These are phyloP conservation scores for Pocillopora verrucosa DNA, from an alignment of 64 coral and sea anemone species.

Conservation along the genomic window DNA sequence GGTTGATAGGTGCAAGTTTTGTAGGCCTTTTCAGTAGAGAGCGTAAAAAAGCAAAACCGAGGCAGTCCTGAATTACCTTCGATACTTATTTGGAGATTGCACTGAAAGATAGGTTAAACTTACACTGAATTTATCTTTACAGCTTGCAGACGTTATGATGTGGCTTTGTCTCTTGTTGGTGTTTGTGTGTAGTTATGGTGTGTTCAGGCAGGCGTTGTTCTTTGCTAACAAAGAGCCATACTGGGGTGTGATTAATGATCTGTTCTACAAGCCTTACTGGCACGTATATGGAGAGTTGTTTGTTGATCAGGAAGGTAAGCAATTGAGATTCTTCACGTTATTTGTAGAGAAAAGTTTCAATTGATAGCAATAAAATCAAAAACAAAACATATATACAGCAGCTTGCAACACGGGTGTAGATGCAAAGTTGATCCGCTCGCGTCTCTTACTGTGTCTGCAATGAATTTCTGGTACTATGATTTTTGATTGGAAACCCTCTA, in stretches of 20 bases:
- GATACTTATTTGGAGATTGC: no score
- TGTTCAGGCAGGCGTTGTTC: slow-evolving; percentile 68
- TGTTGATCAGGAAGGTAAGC: slow-evolving; percentile 52
- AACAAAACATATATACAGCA: no score
- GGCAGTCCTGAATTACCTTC: no score
- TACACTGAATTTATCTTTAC: not conserved
- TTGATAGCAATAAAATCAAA: no score
- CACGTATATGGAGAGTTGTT: slow-evolving; percentile 66
- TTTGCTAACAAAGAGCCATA: slow-evolving; percentile 54
- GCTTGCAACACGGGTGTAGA: no score
- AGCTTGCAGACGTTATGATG: slow-evolving; percentile 65
- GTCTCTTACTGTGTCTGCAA: no score
- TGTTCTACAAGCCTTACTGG: slow-evolving; percentile 75
- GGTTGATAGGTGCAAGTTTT: no score
- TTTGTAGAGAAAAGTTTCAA: not conserved
- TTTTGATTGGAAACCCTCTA: no score
- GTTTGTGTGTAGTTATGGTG: slow-evolving; percentile 73
- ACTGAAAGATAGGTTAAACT: not conserved
- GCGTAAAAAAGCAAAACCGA: no score
- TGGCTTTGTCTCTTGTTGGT: slow-evolving; percentile 60
- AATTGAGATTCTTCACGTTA: not conserved
- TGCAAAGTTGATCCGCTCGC: no score
- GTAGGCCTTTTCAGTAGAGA: no score
- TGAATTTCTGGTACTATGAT: no score
- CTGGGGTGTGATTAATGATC: slow-evolving; percentile 53